A percentile compares a stretch with the other conserved stretches of the same genome.
Conservation (phyloP, 1,140 invertebrate species). For the Eciton burchellii region DNA sequence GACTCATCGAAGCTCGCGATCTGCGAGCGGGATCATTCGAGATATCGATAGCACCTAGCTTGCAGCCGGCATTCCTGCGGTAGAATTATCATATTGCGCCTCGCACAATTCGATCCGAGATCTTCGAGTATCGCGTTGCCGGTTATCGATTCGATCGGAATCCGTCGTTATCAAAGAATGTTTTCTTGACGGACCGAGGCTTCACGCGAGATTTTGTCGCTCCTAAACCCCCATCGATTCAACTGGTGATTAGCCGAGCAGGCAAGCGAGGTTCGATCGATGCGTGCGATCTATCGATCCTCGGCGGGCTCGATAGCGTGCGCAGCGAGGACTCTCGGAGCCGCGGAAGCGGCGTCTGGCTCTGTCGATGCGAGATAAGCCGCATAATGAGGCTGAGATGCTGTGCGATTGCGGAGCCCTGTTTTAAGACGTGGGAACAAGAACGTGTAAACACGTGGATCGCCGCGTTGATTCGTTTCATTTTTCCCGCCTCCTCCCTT, state of each 20-base stretch:
- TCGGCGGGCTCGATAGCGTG: neutral
- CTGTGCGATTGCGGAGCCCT: constrained; percentile 67
- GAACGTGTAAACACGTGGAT: constrained; percentile 75
- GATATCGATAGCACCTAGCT: neutral
- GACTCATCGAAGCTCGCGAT: neutral
- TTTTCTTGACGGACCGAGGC: neutral
- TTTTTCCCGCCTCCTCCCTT: constrained; percentile 40
- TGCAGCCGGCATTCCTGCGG: too few relatives aligned
- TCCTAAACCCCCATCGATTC: neutral
- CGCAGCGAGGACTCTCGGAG: constrained; percentile 56
- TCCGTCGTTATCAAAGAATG: neutral
- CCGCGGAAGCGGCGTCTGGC: constrained; percentile 70
- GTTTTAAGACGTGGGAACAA: constrained; percentile 72
- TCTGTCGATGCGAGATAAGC: constrained; percentile 65
- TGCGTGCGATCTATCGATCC: constrained; percentile 12
- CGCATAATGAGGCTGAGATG: constrained; percentile 69
- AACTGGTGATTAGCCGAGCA: neutral
- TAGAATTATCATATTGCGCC: too few relatives aligned
- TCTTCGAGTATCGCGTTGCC: too few relatives aligned
- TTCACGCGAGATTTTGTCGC: neutral
- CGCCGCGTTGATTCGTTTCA: constrained; percentile 51
- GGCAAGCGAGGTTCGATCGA: neutral
- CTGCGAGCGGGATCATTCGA: neutral
- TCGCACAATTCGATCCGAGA: neutral
- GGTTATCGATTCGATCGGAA: neutral